phyloP scores from a whole-genome alignment of 2,113 vertebrate species.

The Glaucomys volans region DNA sequence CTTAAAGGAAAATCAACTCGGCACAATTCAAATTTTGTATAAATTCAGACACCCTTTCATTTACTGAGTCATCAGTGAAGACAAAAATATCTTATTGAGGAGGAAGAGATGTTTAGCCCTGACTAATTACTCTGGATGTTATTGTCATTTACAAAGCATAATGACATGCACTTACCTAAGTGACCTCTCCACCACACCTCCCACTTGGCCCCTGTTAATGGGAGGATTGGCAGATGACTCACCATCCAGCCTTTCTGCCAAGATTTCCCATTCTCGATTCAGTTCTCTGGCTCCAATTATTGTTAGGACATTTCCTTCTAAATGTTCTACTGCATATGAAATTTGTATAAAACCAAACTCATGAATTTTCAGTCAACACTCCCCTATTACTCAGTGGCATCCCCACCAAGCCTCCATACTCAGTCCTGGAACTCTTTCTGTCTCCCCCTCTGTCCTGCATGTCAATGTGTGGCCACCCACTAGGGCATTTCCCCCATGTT shows the following conservation, averaged over 20 bases:
- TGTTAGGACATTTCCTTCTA: neutral
- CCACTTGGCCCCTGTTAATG: neutral
- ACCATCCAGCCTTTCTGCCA: neutral
- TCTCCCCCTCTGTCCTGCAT: neutral
- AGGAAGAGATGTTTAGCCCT: neutral
- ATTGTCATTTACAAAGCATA: neutral
- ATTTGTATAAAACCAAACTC: neutral
- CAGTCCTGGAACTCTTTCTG: neutral
- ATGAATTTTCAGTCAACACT: neutral
- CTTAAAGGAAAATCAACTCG: neutral
- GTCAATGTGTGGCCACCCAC: neutral
- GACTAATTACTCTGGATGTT: neutral
- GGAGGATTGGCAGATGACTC: constrained; percentile 10
- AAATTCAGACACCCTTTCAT: constrained; percentile 26
- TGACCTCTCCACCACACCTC: neutral
- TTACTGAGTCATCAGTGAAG: constrained; percentile 8
- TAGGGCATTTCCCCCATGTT: neutral
- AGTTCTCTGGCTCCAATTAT: neutral
- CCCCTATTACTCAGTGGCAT: neutral
- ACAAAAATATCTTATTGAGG: neutral
- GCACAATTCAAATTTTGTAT: neutral
- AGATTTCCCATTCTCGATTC: neutral
- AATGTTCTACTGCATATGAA: neutral
- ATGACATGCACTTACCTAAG: neutral
- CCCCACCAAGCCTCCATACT: neutral